A percentile compares a stretch with the other conserved stretches of the same genome.
phyloP scores from a whole-genome alignment of 2,888 invertebrate species.

The Gnatocerus cornutus region DNA sequence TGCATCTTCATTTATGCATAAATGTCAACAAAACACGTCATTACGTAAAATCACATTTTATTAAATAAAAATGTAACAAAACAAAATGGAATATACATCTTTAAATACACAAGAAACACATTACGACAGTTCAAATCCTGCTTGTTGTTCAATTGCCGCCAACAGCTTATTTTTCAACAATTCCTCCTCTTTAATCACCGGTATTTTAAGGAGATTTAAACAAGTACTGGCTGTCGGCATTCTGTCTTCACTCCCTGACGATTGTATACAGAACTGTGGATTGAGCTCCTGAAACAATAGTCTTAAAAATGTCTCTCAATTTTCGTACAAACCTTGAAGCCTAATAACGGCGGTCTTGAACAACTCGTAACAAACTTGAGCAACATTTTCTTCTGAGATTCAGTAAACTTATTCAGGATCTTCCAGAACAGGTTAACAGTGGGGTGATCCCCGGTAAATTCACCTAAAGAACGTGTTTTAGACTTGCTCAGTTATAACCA shows the following conservation, averaged over 20 bases:
- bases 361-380: constrained; percentile 99
- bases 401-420: constrained; percentile 87
- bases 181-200: constrained; percentile 87
- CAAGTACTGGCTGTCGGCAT: constrained; percentile 98
- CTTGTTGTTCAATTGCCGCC: constrained; percentile 95
- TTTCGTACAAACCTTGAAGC: constrained; percentile 86
- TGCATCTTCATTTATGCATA: constrained; percentile 5
- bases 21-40: neutral
- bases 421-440: constrained; percentile 94
- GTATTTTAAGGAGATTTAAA: constrained; percentile 97
- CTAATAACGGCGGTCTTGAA: constrained; percentile 95
- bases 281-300: constrained; percentile 83
- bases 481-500: neutral
- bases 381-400: constrained; percentile 88
- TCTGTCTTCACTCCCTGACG: constrained; percentile 90
- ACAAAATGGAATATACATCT: constrained; percentile 32
- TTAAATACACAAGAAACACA: constrained; percentile 27
- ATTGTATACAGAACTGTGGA: constrained; percentile 97
- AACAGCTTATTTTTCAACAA: constrained; percentile 87
- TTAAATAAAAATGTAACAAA: constrained; percentile 39
- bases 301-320: neutral
- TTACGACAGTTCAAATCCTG: constrained; percentile 96
- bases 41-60: constrained; percentile 28
- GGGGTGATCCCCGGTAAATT: constrained; percentile 87
- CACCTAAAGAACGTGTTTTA: constrained; percentile 73